A percentile compares a stretch with the other conserved stretches of the same genome.
phyloP scores from a whole-genome alignment of 2,888 invertebrate species.

The Stenolophus ochropezus region DNA sequence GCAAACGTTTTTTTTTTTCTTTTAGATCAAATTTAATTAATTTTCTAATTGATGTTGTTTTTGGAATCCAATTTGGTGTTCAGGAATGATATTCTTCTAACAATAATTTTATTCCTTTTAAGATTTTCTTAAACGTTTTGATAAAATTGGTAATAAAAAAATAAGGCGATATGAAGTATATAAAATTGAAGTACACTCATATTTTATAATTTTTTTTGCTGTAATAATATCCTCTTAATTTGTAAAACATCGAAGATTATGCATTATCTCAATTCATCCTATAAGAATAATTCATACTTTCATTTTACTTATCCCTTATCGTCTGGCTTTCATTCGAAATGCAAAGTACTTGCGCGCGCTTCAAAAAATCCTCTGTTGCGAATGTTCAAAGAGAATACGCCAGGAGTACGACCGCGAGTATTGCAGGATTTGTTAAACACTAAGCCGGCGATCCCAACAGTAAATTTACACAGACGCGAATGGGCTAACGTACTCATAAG shows the following conservation, averaged over 20 bases:
- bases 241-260: neutral
- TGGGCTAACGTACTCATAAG: slow-evolving; percentile 8
- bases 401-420: neutral
- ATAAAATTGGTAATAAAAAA: too few relatives aligned
- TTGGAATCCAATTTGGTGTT: too few relatives aligned
- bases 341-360: slow-evolving; percentile 13
- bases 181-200: too few relatives aligned
- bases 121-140: too few relatives aligned
- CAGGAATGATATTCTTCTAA: too few relatives aligned
- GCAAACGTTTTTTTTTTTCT: too few relatives aligned
- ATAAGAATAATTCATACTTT: slow-evolving; percentile 9
- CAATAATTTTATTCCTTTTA: too few relatives aligned
- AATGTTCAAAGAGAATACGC: slow-evolving; percentile 19
- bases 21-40: too few relatives aligned
- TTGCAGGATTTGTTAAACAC: slow-evolving; percentile 28
- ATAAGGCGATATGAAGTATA: too few relatives aligned
- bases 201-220: too few relatives aligned
- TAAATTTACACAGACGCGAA: slow-evolving; percentile 13
- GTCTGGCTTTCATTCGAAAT: slow-evolving; percentile 8
- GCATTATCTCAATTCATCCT: neutral
- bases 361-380: slow-evolving; percentile 14
- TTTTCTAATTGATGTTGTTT: too few relatives aligned
- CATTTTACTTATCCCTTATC: neutral
- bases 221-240: neutral
- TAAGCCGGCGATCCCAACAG: slow-evolving; percentile 1